Evolutionary conservation across 2,797 vertebrate genomes (phyloP).

Genomic region (Muscicapa striata): DNA sequence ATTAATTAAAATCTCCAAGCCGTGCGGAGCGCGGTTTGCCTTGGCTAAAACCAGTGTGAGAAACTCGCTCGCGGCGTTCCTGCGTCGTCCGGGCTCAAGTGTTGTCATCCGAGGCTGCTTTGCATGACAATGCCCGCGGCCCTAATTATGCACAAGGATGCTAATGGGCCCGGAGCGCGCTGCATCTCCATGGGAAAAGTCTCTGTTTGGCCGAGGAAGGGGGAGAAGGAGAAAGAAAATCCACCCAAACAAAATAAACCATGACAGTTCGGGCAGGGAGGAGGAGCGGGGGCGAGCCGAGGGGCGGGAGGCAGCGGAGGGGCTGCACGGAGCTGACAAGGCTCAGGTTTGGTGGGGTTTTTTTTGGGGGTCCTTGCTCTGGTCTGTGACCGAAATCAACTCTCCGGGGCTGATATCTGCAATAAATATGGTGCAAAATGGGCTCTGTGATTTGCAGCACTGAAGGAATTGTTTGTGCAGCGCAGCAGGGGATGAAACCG

Average conservation of each 20-base stretch:
- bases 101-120: slow-evolving; percentile 79
- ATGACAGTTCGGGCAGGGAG: slow-evolving; percentile 35
- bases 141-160: slow-evolving; percentile 81
- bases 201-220: slow-evolving; percentile 34
- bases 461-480: neutral
- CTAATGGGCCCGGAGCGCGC: slow-evolving; percentile 71
- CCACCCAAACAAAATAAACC: slow-evolving; percentile 61
- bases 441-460: accelerated
- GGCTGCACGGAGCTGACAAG: neutral
- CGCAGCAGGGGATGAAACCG: accelerated
- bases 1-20: slow-evolving; percentile 67
- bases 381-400: accelerated
- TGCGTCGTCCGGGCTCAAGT: slow-evolving; percentile 77
- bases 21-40: slow-evolving; percentile 25
- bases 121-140: slow-evolving; percentile 78
- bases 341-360: neutral
- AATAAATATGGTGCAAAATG: accelerated
- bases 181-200: slow-evolving; percentile 77
- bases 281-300: neutral
- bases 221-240: slow-evolving; percentile 20
- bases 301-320: neutral
- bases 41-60: slow-evolving; percentile 80
- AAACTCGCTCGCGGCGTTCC: slow-evolving; percentile 73
- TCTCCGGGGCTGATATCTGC: accelerated
- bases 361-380: neutral